A percentile compares a stretch with the other conserved stretches of the same genome.
Evolutionary conservation across 2,797 vertebrate species (phyloP).

Genomic region (Mionectes olivaceus): DNA sequence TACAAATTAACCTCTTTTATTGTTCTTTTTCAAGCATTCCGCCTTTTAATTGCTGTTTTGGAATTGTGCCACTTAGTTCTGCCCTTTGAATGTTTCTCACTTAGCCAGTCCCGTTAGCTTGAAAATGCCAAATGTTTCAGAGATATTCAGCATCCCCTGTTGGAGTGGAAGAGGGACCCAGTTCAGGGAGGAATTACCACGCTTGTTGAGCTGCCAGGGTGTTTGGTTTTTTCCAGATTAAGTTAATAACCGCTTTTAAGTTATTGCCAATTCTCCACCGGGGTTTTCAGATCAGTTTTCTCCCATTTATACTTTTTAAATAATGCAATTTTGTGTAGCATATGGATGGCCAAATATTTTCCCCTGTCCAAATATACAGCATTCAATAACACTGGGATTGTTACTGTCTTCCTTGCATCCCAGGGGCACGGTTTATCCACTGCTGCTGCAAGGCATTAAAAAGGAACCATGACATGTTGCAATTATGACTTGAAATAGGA

Average conservation of each 20-base stretch:
- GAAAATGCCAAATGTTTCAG: constrained; percentile 40
- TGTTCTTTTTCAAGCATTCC: constrained; percentile 61
- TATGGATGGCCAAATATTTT: constrained; percentile 49
- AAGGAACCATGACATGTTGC: constrained; percentile 21
- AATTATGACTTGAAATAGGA: constrained; percentile 65
- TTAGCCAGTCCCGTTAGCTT: constrained; percentile 44
- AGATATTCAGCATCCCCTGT: not conserved
- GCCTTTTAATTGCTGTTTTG: constrained; percentile 70
- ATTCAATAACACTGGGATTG: constrained; percentile 15
- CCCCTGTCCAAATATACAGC: constrained; percentile 48
- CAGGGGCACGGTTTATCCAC: constrained; percentile 46
- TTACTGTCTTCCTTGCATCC: constrained; percentile 54
- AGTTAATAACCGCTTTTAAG: constrained; percentile 37
- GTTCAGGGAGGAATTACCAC: constrained; percentile 9
- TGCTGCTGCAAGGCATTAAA: constrained; percentile 53
- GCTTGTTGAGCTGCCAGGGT: not conserved
- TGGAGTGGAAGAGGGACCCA: not conserved
- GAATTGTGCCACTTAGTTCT: constrained; percentile 51
- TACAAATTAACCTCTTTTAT: constrained; percentile 60
- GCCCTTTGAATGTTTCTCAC: constrained; percentile 58
- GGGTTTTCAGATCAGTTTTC: constrained; percentile 39
- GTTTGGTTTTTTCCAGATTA: not conserved
- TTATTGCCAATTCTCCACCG: not conserved
- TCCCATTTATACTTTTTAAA: constrained; percentile 45
- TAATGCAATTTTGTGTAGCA: constrained; percentile 18